phyloP scores from a whole-genome alignment of 2,113 vertebrate species.

The Pandion haliaetus region DNA sequence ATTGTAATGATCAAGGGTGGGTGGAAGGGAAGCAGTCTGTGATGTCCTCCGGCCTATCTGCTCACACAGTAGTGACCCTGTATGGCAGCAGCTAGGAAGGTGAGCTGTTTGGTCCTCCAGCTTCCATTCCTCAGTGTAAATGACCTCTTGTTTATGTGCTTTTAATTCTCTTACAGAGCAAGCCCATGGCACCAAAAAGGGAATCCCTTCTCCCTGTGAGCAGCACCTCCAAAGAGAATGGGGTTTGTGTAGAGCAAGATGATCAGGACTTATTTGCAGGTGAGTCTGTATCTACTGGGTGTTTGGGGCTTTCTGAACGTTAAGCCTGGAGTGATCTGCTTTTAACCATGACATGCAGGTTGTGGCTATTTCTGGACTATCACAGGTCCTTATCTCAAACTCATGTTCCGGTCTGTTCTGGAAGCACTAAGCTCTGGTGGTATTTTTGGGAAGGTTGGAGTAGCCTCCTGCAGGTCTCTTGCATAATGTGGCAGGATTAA shows the following conservation, averaged over 20 bases:
- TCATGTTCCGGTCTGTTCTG: not conserved
- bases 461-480: not conserved
- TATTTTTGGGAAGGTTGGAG: not conserved
- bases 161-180: conserved; percentile 51
- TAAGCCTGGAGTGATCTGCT: not conserved
- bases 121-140: not conserved
- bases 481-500: not conserved
- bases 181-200: conserved; percentile 24
- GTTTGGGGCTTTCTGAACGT: not conserved
- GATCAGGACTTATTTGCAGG: conserved; percentile 91
- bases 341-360: not conserved
- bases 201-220: conserved; percentile 45
- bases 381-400: not conserved
- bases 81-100: not conserved
- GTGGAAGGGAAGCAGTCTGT: not conserved
- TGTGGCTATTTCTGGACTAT: not conserved
- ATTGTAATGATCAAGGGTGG: rapidly evolving
- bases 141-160: not conserved
- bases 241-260: conserved; percentile 83
- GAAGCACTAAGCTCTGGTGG: not conserved
- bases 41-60: not conserved
- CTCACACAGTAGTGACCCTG: not conserved
- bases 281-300: conserved; percentile 23
- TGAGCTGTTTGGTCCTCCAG: not conserved
- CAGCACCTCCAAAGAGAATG: conserved; percentile 81